phyloP scores from a whole-genome alignment of 2,113 vertebrate species.

The Corynorhinus townsendii region DNA sequence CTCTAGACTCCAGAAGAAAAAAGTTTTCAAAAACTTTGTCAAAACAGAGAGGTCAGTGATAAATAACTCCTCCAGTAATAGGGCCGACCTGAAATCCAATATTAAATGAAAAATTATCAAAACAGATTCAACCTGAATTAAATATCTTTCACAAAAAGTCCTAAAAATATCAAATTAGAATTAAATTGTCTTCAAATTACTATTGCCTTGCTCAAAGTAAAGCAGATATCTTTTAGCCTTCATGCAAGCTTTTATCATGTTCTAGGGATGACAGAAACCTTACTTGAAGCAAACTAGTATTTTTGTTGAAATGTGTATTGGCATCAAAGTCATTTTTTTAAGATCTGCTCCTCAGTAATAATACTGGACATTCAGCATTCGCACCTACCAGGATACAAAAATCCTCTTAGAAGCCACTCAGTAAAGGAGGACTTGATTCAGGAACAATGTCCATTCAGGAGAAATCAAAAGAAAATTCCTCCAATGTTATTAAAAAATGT shows the following conservation, averaged over 20 bases:
- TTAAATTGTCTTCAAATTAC: constrained; percentile 50
- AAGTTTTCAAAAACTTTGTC: constrained; percentile 73
- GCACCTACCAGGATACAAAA: background rate
- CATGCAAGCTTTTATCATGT: constrained; percentile 30
- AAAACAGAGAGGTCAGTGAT: constrained; percentile 77
- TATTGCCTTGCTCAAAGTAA: constrained; percentile 53
- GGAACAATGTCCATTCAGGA: constrained; percentile 70
- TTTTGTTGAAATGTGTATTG: constrained; percentile 61
- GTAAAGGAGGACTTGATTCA: constrained; percentile 42
- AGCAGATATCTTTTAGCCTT: constrained; percentile 48
- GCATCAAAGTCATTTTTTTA: constrained; percentile 42
- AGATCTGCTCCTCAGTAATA: constrained; percentile 44
- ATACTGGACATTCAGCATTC: constrained; percentile 56
- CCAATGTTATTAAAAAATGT: constrained; percentile 48
- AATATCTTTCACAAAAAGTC: constrained; percentile 62
- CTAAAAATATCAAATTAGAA: constrained; percentile 44
- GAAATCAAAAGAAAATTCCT: constrained; percentile 68
- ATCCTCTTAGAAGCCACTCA: constrained; percentile 13
- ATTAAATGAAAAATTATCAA: constrained; percentile 51
- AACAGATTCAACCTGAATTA: constrained; percentile 61
- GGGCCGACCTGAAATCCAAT: constrained; percentile 29
- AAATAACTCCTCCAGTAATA: constrained; percentile 61
- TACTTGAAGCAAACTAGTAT: constrained; percentile 27
- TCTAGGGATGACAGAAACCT: constrained; percentile 51
- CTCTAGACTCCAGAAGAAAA: constrained; percentile 76